phyloP scores from a whole-genome alignment of 2,113 vertebrate species.

The Tapirus terrestris region DNA sequence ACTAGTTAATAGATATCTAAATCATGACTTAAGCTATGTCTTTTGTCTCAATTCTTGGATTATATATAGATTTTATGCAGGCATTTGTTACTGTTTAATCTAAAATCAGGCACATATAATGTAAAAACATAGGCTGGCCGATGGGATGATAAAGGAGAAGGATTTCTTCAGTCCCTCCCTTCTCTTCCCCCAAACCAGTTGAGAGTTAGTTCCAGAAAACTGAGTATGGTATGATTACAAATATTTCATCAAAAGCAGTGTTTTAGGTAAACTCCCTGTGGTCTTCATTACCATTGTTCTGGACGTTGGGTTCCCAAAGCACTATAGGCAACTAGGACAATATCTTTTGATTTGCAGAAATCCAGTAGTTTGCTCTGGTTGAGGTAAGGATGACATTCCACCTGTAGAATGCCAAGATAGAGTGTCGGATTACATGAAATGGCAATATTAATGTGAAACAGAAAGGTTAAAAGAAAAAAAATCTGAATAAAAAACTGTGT shows the following conservation, averaged over 20 bases:
- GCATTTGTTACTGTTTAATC: not conserved
- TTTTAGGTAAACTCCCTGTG: not conserved
- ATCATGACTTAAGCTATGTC: not conserved
- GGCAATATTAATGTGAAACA: not conserved
- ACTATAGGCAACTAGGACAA: conserved; percentile 85
- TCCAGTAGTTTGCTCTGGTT: conserved; percentile 87
- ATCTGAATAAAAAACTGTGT: not conserved
- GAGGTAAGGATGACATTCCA: conserved; percentile 83
- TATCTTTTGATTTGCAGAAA: conserved; percentile 87
- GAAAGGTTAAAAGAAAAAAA: not conserved
- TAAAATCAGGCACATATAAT: not conserved
- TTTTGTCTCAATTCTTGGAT: not conserved
- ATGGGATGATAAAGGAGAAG: not conserved
- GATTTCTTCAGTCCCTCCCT: not conserved
- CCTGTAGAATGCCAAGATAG: conserved; percentile 73
- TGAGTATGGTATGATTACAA: not conserved
- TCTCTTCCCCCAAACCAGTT: no score
- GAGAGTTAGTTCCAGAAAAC: not conserved
- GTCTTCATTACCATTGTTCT: not conserved
- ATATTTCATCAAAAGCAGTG: not conserved
- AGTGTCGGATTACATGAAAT: not conserved
- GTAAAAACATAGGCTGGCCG: not conserved
- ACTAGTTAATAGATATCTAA: not conserved
- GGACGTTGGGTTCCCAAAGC: conserved; percentile 85
- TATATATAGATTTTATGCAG: not conserved